Percentiles rank a stretch among this genome's conserved stretches.
phyloP scores from a whole-genome alignment of 2,888 invertebrate species.

The Drosophila ezoana region DNA sequence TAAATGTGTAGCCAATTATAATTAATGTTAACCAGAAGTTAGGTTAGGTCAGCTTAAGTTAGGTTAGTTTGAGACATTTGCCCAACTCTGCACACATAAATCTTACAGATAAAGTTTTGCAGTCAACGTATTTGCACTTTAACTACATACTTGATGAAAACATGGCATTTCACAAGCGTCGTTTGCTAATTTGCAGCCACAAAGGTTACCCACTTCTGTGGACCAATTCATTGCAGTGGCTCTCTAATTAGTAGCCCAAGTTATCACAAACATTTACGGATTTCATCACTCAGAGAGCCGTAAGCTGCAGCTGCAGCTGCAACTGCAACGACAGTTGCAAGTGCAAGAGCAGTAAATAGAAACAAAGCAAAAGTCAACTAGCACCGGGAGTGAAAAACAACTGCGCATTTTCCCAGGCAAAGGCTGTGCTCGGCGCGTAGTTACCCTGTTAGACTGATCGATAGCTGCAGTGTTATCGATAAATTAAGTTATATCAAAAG shows the following conservation, averaged over 20 bases:
- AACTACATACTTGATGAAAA: too few relatives aligned
- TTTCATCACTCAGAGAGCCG: conserved; percentile 55
- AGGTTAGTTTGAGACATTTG: neutral
- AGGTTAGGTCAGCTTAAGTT: conserved; percentile 4
- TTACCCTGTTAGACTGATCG: conserved; percentile 6
- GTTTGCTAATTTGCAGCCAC: neutral
- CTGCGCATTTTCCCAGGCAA: neutral
- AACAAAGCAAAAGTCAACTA: neutral
- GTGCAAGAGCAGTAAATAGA: conserved; percentile 15
- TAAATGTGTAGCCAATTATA: conserved; percentile 12
- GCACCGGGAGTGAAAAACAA: neutral
- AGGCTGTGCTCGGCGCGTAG: too few relatives aligned
- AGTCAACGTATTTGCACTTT: too few relatives aligned
- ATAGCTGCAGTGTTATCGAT: neutral
- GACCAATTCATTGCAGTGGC: neutral
- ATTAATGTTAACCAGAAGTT: conserved; percentile 12
- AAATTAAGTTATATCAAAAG: too few relatives aligned
- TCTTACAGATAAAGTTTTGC: neutral
- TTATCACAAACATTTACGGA: conserved; percentile 52
- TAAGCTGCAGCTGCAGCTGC: conserved; percentile 16
- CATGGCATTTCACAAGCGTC: too few relatives aligned
- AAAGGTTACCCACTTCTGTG: neutral
- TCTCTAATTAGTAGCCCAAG: conserved; percentile 42
- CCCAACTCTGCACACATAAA: neutral
- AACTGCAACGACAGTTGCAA: conserved; percentile 13